Percentiles rank a stretch among this genome's conserved stretches.
phyloP scores from a whole-genome alignment of 2,113 vertebrate genomes.

The Camelus bactrianus region DNA sequence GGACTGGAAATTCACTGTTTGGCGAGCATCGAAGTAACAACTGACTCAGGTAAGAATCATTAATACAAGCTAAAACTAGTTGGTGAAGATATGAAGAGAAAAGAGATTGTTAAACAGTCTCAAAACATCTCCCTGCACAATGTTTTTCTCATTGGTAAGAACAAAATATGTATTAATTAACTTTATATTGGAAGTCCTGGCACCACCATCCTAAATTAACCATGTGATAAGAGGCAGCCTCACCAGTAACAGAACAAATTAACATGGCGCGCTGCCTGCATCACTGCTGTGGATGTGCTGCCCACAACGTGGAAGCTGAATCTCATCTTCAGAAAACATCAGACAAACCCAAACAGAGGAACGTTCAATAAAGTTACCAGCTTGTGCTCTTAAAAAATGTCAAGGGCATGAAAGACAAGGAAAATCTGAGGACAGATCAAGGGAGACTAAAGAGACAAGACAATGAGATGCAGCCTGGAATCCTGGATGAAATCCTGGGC shows the following conservation, averaged over 20 bases:
- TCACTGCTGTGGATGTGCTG: neutral
- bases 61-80: neutral
- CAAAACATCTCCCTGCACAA: neutral
- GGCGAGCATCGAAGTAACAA: neutral
- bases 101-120: neutral
- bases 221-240: neutral
- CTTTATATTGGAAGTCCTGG: neutral
- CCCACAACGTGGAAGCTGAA: neutral
- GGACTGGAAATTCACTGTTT: neutral
- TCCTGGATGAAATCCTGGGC: neutral
- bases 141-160: neutral
- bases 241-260: neutral
- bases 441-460: neutral
- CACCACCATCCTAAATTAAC: neutral
- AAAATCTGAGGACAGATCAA: neutral
- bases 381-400: neutral
- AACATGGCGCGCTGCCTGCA: neutral
- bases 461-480: neutral
- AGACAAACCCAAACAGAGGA: neutral
- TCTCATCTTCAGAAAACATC: neutral
- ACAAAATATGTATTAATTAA: slow-evolving; percentile 23
- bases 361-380: neutral
- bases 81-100: neutral
- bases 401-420: neutral
- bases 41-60: neutral